Conservation (phyloP, 2,797 vertebrate species). For the Nannoperca obscura region DNA sequence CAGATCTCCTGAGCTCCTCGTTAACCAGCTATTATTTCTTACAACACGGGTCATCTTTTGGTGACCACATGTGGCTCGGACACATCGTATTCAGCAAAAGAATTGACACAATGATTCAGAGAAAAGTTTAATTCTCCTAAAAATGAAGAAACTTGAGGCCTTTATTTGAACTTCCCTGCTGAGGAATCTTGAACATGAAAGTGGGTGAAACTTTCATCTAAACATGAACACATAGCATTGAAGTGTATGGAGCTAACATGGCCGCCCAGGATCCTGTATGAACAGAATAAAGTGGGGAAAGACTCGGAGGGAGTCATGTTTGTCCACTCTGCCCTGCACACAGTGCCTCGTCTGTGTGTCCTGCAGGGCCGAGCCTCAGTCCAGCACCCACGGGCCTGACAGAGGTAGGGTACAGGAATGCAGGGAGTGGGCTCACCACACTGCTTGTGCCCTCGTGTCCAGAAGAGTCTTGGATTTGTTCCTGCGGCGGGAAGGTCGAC, state of each 20-base stretch:
- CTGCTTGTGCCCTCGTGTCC: constrained; percentile 67
- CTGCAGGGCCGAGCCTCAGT: constrained; percentile 51
- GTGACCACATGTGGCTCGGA: neutral
- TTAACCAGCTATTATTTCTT: neutral
- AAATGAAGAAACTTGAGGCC: neutral
- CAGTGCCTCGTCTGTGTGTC: constrained; percentile 74
- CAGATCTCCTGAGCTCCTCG: neutral
- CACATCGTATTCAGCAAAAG: neutral
- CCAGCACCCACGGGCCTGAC: constrained; percentile 75
- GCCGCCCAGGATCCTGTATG: constrained; percentile 62
- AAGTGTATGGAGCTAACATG: constrained; percentile 47
- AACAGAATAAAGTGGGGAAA: constrained; percentile 46
- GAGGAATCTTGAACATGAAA: constrained; percentile 38
- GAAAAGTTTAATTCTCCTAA: neutral
- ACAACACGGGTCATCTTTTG: neutral
- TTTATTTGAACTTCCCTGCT: constrained; percentile 26
- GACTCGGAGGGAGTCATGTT: constrained; percentile 55
- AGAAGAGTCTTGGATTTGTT: constrained; percentile 84
- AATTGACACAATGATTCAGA: neutral
- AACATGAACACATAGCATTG: constrained; percentile 20
- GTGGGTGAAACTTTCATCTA: constrained; percentile 27
- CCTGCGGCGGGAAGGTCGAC: constrained; percentile 60
- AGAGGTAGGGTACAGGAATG: constrained; percentile 80
- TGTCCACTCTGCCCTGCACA: constrained; percentile 62
- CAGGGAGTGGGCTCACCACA: constrained; percentile 73